phyloP scores from a whole-genome alignment of 2,888 invertebrate species.

The Cremastinae sp. region DNA sequence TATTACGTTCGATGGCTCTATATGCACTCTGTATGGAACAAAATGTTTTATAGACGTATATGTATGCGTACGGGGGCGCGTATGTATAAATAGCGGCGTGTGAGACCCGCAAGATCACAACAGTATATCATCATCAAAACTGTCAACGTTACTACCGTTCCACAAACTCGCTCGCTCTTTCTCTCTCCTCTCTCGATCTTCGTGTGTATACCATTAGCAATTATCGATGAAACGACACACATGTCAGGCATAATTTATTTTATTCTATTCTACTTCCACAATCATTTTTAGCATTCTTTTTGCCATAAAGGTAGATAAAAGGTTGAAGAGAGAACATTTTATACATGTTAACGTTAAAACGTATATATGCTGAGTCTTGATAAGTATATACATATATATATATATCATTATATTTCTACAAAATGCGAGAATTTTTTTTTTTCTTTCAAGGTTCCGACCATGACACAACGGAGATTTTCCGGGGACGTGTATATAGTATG shows the following conservation, averaged over 20 bases:
- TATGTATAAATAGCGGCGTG: constrained; percentile 11
- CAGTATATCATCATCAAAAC: constrained; percentile 78
- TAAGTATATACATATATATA: too few species aligned
- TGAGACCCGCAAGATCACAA: constrained; percentile 74
- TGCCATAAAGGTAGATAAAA: background rate
- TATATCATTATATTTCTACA: too few species aligned
- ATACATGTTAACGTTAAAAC: background rate
- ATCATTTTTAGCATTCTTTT: constrained; percentile 11
- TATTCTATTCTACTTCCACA: constrained; percentile 42
- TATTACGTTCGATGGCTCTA: constrained; percentile 40
- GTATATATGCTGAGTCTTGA: too few species aligned
- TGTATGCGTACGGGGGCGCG: background rate
- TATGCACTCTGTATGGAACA: constrained; percentile 21
- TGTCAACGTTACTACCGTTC: constrained; percentile 74
- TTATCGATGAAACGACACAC: constrained; percentile 57
- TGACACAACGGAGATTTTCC: background rate
- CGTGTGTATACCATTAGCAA: constrained; percentile 48
- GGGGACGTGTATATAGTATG: background rate
- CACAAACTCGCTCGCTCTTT: constrained; percentile 52
- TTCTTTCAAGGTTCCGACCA: too few species aligned
- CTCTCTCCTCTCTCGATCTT: constrained; percentile 28
- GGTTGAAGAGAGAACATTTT: background rate
- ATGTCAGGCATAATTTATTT: constrained; percentile 51
- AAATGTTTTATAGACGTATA: background rate
- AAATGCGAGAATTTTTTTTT: too few species aligned